These are phyloP conservation scores for Polylopha cassiicola DNA, from an alignment of 2,888 invertebrate species.

Conservation along the genomic window DNA sequence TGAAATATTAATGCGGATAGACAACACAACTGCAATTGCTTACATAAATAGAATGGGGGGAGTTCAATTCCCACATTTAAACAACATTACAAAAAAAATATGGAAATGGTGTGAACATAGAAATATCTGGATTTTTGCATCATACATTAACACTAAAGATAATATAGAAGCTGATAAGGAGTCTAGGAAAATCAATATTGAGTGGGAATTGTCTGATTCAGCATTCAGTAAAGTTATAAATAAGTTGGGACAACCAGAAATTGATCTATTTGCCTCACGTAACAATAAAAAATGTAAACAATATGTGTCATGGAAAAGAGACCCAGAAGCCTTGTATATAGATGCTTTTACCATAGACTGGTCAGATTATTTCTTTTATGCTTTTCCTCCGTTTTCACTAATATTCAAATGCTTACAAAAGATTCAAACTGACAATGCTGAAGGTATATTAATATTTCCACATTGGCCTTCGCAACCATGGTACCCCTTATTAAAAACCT, in stretches of 20 bases:
- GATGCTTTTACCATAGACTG: slow-evolving; percentile 20
- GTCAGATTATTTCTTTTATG: slow-evolving; percentile 13
- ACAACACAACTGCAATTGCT: too few relatives aligned
- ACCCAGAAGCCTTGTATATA: slow-evolving; percentile 5
- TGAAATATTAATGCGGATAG: too few relatives aligned
- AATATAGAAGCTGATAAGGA: slow-evolving; percentile 13
- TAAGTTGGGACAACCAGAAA: slow-evolving; percentile 2
- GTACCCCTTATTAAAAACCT: slow-evolving; percentile 1
- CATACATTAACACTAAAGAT: slow-evolving; percentile 16
- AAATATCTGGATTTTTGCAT: slow-evolving; percentile 5
- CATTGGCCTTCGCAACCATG: slow-evolving; percentile 18
- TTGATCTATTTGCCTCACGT: slow-evolving; percentile 14
- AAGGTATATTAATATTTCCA: slow-evolving; percentile 18
- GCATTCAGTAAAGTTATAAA: not conserved
- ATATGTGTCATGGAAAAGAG: slow-evolving; percentile 8
- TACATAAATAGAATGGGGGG: slow-evolving; percentile 4
- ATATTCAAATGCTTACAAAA: slow-evolving; percentile 16
- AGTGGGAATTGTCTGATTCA: slow-evolving; percentile 1
- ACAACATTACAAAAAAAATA: slow-evolving; percentile 4
- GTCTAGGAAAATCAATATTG: slow-evolving; percentile 7
- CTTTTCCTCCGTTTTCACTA: slow-evolving; percentile 18
- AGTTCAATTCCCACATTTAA: slow-evolving; percentile 5
- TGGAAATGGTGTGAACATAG: slow-evolving; percentile 14
- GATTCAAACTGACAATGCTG: slow-evolving; percentile 17
- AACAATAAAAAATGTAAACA: slow-evolving; percentile 10